Evolutionary conservation across 2,113 vertebrate species (phyloP).

Genomic region (Crotalus helleri): DNA sequence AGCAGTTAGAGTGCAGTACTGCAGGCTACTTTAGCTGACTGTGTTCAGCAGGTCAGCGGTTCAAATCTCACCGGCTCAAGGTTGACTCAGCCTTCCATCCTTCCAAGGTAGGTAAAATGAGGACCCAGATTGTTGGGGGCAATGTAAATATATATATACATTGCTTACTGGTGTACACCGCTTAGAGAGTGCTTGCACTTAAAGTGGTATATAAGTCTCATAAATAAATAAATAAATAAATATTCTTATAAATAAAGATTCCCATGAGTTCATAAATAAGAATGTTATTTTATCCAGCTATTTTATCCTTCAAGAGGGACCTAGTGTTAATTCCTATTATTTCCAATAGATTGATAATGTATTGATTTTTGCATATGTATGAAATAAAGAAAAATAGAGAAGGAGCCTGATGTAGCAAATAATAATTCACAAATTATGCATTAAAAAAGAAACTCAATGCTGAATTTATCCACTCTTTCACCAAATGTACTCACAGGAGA

Average conservation of each 20-base stretch:
- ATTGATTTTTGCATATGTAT: neutral
- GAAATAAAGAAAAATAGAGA: neutral
- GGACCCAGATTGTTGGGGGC: too few species aligned
- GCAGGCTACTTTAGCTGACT: too few species aligned
- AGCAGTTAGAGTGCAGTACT: too few species aligned
- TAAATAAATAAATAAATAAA: neutral
- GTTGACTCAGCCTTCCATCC: too few species aligned
- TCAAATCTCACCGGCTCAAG: too few species aligned
- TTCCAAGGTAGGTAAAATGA: too few species aligned
- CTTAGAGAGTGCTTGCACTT: too few species aligned
- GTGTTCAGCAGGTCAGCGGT: too few species aligned
- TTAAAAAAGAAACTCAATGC: neutral
- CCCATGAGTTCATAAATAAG: neutral
- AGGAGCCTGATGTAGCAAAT: neutral
- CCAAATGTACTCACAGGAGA: neutral
- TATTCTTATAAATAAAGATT: neutral
- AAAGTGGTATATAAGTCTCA: too few species aligned
- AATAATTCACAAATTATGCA: neutral
- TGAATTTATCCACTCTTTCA: neutral
- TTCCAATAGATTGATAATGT: neutral
- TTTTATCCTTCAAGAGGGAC: neutral
- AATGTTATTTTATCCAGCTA: neutral
- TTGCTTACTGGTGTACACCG: too few species aligned
- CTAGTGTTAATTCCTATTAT: neutral
- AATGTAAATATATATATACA: too few species aligned